Conservation (phyloP, 2,797 vertebrate genomes). For the Esox masquinongy region DNA sequence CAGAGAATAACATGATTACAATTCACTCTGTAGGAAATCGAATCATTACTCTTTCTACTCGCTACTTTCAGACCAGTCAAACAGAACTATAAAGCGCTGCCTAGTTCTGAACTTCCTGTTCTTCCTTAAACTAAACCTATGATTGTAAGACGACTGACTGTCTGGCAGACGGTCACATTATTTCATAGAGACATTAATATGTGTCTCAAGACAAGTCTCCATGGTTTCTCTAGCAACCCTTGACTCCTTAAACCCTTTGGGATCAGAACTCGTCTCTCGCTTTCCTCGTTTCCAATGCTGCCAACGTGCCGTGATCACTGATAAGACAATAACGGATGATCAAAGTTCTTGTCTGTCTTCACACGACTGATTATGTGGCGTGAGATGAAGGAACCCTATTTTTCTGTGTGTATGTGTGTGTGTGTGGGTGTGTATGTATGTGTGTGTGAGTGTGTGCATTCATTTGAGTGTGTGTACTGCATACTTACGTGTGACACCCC, state of each 20-base stretch:
- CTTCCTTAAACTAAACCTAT: background rate
- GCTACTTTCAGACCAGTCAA: background rate
- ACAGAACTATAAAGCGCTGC: background rate
- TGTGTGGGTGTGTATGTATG: background rate
- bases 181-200: slow-evolving; percentile 11
- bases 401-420: slow-evolving; percentile 34
- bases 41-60: background rate
- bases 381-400: slow-evolving; percentile 61
- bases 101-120: background rate
- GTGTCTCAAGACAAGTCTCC: slow-evolving; percentile 23
- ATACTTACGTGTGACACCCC: slow-evolving; percentile 27
- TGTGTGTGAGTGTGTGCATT: background rate
- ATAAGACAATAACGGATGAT: slow-evolving; percentile 50
- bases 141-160: background rate
- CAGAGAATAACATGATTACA: background rate
- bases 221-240: slow-evolving; percentile 20
- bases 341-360: slow-evolving; percentile 44
- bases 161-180: slow-evolving; percentile 8
- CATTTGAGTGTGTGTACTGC: background rate
- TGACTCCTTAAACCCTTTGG: slow-evolving; percentile 14
- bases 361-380: slow-evolving; percentile 48
- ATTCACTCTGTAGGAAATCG: background rate
- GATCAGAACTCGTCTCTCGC: slow-evolving; percentile 32
- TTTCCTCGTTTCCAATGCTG: slow-evolving; percentile 17
- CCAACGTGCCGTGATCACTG: slow-evolving; percentile 43